Evolutionary conservation across 2,113 vertebrate genomes (phyloP).

Genomic region (Malurus elegans): DNA sequence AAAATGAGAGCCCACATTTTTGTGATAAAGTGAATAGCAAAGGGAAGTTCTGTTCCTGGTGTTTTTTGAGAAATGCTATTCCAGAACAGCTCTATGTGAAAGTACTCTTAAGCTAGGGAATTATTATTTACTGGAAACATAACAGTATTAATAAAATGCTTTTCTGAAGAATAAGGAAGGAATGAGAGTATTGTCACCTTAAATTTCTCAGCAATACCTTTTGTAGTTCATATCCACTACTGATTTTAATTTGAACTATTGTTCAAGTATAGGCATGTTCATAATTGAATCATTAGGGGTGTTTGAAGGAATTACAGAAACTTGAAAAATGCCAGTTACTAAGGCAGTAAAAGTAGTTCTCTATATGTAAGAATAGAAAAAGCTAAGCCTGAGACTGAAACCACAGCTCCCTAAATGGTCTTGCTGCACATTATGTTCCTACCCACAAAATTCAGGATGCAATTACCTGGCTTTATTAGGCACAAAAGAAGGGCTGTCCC

Average conservation of each 20-base stretch:
- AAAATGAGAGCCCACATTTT: background rate
- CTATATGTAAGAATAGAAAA: background rate
- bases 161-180: background rate
- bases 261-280: background rate
- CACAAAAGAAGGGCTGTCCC: slow-evolving; percentile 17
- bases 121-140: background rate
- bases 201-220: background rate
- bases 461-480: slow-evolving; percentile 46
- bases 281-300: background rate
- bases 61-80: background rate
- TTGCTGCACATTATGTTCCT: background rate
- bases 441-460: slow-evolving; percentile 7
- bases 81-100: background rate
- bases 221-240: background rate
- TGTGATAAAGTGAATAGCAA: background rate
- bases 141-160: background rate
- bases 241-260: background rate
- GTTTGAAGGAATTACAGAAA: background rate
- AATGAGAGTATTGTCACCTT: background rate
- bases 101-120: background rate
- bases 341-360: background rate
- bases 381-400: background rate
- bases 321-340: background rate
- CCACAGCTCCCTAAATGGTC: slow-evolving; percentile 26
- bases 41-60: background rate